Evolutionary conservation across 2,888 invertebrate genomes (phyloP), one percentile per base, ranked within the genome.

Genomic region (Cremastobaeus sp.): DNA sequence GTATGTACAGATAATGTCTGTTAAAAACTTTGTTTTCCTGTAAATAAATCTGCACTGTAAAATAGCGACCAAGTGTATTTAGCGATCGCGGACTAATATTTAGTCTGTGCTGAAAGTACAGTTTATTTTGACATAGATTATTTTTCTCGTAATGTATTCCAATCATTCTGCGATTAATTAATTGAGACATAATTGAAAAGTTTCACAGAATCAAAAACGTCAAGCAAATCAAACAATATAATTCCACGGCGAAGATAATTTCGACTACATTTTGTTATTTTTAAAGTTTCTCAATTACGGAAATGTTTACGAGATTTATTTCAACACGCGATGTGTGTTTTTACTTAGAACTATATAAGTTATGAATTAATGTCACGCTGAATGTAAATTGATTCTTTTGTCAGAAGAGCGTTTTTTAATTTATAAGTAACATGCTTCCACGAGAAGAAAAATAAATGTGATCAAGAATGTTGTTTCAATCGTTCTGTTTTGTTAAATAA

Each of bases 81-180:
- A 74, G 66, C 35, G 34, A 17, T 71, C 52, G 70, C 68, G 52
- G 76, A 76, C 79, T 79, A 78, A 78, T 78, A 77, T 78, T 79
- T 78, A 77, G 79, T 74, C 76, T 77, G 62, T 30, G 68, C 72
- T 55, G 39, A 54, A 72, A 68, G 48, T 55, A 43, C 48, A 25
- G 17, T 47, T 57, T 30, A 32, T 37, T 21, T 45, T 50, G 30
- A 60, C 54, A 57, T 47, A 32, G 34, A 68, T 45, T 54, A 54
- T 54, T 62, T 17, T 47, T 59, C n/a, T n/a, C n/a, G n/a, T n/a
- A n/a, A n/a, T n/a, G n/a, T n/a, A n/a, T n/a, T n/a, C n/a, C n/a
- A n/a, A n/a, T n/a, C n/a, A n/a, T n/a, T n/a, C n/a, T n/a, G n/a
- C n/a, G n/a, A n/a, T n/a, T n/a, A n/a, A n/a, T n/a, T n/a, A n/a